Conservation (phyloP, 2,797 vertebrate species). For the Smutsia temminckii region DNA sequence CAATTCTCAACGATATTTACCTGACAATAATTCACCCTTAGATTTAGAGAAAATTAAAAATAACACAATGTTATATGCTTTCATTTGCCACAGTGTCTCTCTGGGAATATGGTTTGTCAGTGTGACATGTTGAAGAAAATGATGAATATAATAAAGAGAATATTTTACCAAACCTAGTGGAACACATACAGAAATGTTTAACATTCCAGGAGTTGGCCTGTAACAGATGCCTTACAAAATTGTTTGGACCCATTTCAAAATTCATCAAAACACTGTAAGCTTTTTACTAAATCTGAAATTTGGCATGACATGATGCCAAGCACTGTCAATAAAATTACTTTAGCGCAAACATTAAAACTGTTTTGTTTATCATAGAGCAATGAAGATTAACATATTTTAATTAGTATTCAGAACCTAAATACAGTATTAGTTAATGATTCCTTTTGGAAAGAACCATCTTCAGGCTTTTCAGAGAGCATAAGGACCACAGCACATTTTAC, state of each 20-base stretch:
- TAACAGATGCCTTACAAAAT: slow-evolving; percentile 83
- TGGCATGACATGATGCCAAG: slow-evolving; percentile 75
- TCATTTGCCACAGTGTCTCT: background rate
- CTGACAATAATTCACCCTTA: background rate
- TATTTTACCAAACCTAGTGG: slow-evolving; percentile 34
- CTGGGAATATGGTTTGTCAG: background rate
- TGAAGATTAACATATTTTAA: slow-evolving; percentile 75
- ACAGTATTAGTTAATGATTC: slow-evolving; percentile 74
- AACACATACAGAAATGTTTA: slow-evolving; percentile 70
- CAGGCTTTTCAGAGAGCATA: slow-evolving; percentile 47
- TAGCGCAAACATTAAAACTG: slow-evolving; percentile 63
- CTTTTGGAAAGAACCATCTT: slow-evolving; percentile 66
- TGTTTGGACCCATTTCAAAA: slow-evolving; percentile 79
- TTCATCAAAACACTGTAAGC: slow-evolving; percentile 77
- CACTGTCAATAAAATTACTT: slow-evolving; percentile 80
- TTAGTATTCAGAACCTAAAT: slow-evolving; percentile 70
- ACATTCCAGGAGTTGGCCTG: slow-evolving; percentile 60
- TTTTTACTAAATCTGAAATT: slow-evolving; percentile 79
- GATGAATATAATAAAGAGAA: slow-evolving; percentile 56
- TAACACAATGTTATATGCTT: slow-evolving; percentile 14
- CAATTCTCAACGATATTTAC: slow-evolving; percentile 23
- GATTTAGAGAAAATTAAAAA: slow-evolving; percentile 36
- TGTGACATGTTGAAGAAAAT: background rate
- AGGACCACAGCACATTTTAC: background rate
- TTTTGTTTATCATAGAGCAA: slow-evolving; percentile 63